Conservation (phyloP, 30 jellyfish, hydroid and myxozoan species). For the Nemopilema nomurai region DNA sequence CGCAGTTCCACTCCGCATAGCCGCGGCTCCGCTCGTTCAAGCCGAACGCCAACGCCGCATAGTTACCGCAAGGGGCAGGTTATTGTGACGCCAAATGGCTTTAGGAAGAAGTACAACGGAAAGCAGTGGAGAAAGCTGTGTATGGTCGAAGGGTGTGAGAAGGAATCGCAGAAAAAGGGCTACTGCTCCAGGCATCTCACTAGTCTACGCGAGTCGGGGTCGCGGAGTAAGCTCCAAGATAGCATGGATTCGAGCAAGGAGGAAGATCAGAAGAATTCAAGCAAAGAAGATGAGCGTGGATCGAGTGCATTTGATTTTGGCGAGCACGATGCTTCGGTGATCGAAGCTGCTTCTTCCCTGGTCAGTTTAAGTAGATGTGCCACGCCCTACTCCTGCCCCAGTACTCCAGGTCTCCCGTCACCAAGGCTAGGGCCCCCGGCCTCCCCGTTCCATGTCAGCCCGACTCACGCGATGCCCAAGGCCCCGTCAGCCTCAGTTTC, state of each 20-base stretch:
- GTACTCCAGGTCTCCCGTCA: conserved; percentile 86
- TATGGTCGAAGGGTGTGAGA: conserved; percentile 82
- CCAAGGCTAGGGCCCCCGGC: conserved; percentile 63
- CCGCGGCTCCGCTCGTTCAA: conserved; percentile 90
- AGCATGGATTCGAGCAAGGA: conserved; percentile 70
- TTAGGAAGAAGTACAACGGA: conserved; percentile 93
- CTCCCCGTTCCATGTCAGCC: conserved; percentile 76
- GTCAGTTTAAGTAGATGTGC: conserved; percentile 90
- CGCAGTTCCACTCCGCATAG: conserved; percentile 98
- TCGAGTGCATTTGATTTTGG: conserved; percentile 19
- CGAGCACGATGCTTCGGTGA: conserved; percentile 79
- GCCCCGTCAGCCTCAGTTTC: conserved; percentile 35
- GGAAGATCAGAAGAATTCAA: conserved; percentile 53
- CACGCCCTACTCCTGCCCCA: conserved; percentile 92
- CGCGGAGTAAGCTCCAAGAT: conserved; percentile 30
- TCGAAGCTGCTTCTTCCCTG: conserved; percentile 96
- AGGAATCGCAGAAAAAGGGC: conserved; percentile 96
- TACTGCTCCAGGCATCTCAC: conserved; percentile 95
- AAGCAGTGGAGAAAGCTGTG: conserved; percentile 97
- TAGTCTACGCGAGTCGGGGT: conserved; percentile 54
- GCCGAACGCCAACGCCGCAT: conserved; percentile 97
- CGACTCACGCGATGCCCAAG: conserved; percentile 60
- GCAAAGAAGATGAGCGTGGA: conserved; percentile 44
- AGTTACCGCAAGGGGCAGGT: conserved; percentile 97
- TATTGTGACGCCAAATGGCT: conserved; percentile 88